Conservation (phyloP, 2,888 invertebrate species). For the Ectropis crepuscularia region DNA sequence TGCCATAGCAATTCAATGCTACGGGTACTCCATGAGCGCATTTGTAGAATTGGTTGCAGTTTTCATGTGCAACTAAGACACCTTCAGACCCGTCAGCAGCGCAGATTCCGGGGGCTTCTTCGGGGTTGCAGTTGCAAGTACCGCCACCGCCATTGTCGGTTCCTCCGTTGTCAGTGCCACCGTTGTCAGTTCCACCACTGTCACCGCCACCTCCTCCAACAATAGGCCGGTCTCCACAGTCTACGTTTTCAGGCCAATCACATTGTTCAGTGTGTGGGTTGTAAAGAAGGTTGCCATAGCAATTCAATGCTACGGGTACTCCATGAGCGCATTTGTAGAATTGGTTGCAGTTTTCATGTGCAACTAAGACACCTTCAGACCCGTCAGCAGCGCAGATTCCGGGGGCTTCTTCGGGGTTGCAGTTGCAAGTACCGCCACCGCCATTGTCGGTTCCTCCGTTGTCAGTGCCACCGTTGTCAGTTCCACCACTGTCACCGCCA, state of each 20-base stretch:
- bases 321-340: too few species aligned
- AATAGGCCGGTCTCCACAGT: too few species aligned
- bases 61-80: slow-evolving; percentile 47
- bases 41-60: slow-evolving; percentile 52
- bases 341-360: too few species aligned
- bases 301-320: too few species aligned
- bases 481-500: slow-evolving; percentile 2
- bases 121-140: slow-evolving; percentile 38
- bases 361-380: too few species aligned
- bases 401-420: background rate
- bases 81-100: slow-evolving; percentile 44
- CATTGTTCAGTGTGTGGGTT: too few species aligned
- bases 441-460: background rate
- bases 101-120: slow-evolving; percentile 49
- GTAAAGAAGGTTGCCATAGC: too few species aligned
- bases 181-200: background rate
- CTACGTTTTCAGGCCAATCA: too few species aligned
- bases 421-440: slow-evolving; percentile 3
- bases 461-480: background rate
- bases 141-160: slow-evolving; percentile 13
- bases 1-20: slow-evolving; percentile 22
- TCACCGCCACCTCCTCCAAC: background rate
- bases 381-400: too few species aligned
- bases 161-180: slow-evolving; percentile 1
- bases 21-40: slow-evolving; percentile 43